Evolutionary conservation across 1,140 invertebrate genomes (phyloP).

Genomic region (Ceratoteleas bidentatus): DNA sequence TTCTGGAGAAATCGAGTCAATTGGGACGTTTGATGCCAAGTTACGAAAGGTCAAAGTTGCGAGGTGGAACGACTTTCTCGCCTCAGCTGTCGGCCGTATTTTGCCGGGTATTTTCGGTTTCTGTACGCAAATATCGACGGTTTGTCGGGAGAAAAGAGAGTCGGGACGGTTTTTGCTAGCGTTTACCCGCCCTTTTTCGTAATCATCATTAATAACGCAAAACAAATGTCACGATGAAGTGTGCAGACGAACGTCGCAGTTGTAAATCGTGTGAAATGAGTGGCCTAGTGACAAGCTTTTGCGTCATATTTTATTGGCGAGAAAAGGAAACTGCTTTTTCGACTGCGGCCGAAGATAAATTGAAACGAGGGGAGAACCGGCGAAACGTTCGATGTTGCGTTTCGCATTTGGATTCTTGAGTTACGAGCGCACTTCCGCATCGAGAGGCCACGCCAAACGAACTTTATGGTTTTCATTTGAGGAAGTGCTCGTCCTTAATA

Average conservation of each 20-base stretch:
- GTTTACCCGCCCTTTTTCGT: slow-evolving; percentile 10
- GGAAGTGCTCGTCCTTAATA: slow-evolving; percentile 58
- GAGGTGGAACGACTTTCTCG: neutral
- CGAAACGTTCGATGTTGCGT: slow-evolving; percentile 52
- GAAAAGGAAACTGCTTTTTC: slow-evolving; percentile 57
- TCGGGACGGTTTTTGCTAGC: neutral
- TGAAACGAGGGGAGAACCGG: slow-evolving; percentile 57
- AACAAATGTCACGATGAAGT: slow-evolving; percentile 44
- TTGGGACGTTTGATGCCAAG: neutral
- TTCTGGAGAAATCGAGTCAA: too few species aligned
- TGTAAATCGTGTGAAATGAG: slow-evolving; percentile 64
- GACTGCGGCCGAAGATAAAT: slow-evolving; percentile 60
- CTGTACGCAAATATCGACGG: too few species aligned
- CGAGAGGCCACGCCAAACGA: slow-evolving; percentile 47
- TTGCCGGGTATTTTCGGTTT: too few species aligned
- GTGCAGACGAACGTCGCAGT: slow-evolving; percentile 14
- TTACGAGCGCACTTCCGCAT: slow-evolving; percentile 64
- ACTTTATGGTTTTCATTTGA: slow-evolving; percentile 63
- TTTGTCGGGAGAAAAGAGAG: slow-evolving; percentile 7
- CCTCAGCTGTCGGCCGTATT: too few species aligned
- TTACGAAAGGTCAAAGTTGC: neutral
- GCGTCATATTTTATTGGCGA: slow-evolving; percentile 60
- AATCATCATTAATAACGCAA: slow-evolving; percentile 55
- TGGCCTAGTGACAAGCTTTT: slow-evolving; percentile 43
- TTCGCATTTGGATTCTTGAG: slow-evolving; percentile 67